Evolutionary conservation across 2,888 invertebrate species (phyloP), one percentile per base, ranked within the genome.

Genomic region (Lordiphosa andalusiaca): DNA sequence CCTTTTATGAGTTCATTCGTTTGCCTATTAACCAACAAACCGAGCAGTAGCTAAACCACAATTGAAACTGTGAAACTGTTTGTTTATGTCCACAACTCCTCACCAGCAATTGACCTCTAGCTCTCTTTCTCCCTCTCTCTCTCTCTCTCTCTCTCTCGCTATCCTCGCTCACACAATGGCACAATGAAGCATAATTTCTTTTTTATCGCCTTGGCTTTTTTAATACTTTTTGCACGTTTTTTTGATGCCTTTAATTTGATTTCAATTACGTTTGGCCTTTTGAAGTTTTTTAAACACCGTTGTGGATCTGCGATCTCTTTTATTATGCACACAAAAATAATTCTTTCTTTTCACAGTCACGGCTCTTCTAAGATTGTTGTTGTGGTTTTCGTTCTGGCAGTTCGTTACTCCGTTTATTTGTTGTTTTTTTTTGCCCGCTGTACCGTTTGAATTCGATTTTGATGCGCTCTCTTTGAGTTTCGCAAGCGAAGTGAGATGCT

Each of bases 141-240:
- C 25, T 55, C 42, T 19, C 23, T 41, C 40, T 30, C 25, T 25
- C 30, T 30, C 16, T 16, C 25, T 55, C 42, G 12, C 16, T 19
- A 10, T 40, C 16, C 37, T 25, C n/a, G 35, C 71, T 71, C 84
- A 78, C 70, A 63, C 66, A 56, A 66, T 78, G 66, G 66, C 71
- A 80, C 84, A 84, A 84, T 84, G 67, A 67, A 70, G 75, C 83
- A 84, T 84, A 84, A 80, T 84, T 82, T 80, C 77, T 78, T 78
- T 81, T 81, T 77, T 78, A 78, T 82, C 69, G 83, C 72, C 66
- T 42, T 58, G 61, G 50, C 55, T 73, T 67, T 47, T 59, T 47
- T 61, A 16, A 33, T 33, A 10, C 50, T 60, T 40, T 56, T 47
- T 53, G 33, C 55, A 54, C 48, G 41, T 46, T 53, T 47, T 56